Evolutionary conservation across 1,140 invertebrate genomes (phyloP).

Genomic region (Bactericera cockerelli): DNA sequence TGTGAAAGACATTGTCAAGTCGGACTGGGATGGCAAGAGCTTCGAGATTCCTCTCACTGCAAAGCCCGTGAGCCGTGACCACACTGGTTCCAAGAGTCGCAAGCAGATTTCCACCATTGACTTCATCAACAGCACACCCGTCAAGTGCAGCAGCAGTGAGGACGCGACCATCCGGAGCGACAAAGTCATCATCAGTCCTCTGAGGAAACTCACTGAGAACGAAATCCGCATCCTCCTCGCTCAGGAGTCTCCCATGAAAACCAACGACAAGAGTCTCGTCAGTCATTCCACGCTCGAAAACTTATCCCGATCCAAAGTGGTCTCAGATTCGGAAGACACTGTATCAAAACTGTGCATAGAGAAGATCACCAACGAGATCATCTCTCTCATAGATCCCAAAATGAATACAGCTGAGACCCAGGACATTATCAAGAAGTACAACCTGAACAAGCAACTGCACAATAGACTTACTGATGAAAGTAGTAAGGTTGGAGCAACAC

Average conservation of each 20-base stretch:
- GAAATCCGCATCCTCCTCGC: background rate
- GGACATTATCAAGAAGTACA: conserved; percentile 1
- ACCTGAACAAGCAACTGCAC: background rate
- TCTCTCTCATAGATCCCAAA: background rate
- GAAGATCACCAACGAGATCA: background rate
- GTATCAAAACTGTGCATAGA: conserved; percentile 4
- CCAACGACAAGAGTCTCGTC: background rate
- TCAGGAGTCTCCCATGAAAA: background rate
- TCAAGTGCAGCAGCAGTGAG: conserved; percentile 2
- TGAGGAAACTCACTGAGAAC: conserved; percentile 7
- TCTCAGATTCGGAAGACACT: background rate
- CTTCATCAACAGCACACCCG: background rate
- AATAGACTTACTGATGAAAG: background rate
- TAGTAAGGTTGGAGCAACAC: no score
- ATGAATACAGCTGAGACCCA: background rate
- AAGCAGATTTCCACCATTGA: background rate
- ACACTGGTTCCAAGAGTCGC: background rate
- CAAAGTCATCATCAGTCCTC: conserved; percentile 7
- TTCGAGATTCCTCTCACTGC: background rate
- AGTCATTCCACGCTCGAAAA: background rate
- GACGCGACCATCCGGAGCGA: background rate
- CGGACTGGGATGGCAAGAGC: background rate
- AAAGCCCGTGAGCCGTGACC: background rate
- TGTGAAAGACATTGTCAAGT: conserved; percentile 1
- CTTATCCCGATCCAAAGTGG: background rate